Base-by-base conservation (phyloP, 2,113 vertebrate genomes). In the Charina bottae region DNA sequence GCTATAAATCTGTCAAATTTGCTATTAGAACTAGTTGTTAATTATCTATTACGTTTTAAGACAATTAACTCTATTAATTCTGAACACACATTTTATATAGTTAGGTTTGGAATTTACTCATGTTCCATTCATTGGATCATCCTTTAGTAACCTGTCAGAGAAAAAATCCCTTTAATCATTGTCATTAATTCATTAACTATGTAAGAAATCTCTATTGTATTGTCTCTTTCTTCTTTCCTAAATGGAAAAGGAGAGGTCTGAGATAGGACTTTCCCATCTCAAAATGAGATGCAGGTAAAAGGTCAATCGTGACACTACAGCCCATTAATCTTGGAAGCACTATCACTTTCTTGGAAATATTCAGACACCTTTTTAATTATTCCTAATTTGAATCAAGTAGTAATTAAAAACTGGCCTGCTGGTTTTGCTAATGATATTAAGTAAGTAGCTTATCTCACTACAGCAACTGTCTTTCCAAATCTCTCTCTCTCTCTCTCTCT, bases 381-480 rank as follows among this genome's bases (percentile, higher is more conserved):
- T 85, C 26, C 60, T 72, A 33, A 90, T 92, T 89, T 72, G 59
- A 72, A 86, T 49, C 83, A 86, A 85, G 83, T n/a, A 19, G 54
- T 68, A 89, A 85, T 92, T 89, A 86, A 89, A 92, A 85, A 9
- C 42, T 28, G 85, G 33, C 17, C 28, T 49, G 59, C 88, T 58
- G 54, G 83, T 58, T 60, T 49, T 88, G 54, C 53, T 89, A 72
- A 85, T 85, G 46, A 85, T 68, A 11, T 56, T 28, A 28, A n/a
- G 78, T 53, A 46, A 33, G 33, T 42, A 89, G 24, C 46, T 54
- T 55, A 21, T 84, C 23, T n/a, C 13, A 7, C 24, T 55, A 5
- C 6, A 72, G 28, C 28, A 72, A 72, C 33, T 72, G 33, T 4
- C 11, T 33, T 15, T 72, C 13, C 64, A 33, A 72, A 12, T 6